phyloP scores from a whole-genome alignment of 2,797 vertebrate species.

The Alexandromys oeconomus region DNA sequence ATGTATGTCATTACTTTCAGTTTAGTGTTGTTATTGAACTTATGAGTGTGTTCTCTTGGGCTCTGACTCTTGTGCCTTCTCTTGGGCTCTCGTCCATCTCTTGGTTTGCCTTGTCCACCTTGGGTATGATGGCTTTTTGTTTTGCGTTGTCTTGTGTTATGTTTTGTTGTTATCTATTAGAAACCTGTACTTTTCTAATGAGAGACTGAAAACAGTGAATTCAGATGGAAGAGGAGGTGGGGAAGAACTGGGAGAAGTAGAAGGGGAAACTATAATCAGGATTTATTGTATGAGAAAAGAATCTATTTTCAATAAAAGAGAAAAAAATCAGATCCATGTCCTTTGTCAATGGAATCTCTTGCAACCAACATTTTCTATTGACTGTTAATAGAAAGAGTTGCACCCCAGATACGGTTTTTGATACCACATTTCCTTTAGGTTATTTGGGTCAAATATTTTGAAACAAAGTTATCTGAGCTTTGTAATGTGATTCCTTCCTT shows the following conservation, averaged over 20 bases:
- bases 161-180: not conserved
- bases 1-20: not conserved
- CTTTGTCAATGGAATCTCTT: constrained; percentile 7
- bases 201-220: not conserved
- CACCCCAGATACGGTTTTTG: not conserved
- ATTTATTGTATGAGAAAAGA: not conserved
- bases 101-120: not conserved
- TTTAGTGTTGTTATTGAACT: not conserved
- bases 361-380: not conserved
- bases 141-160: not conserved
- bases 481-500: not conserved
- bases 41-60: not conserved
- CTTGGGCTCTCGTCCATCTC: not conserved
- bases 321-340: constrained; percentile 35
- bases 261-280: not conserved
- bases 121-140: not conserved
- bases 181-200: not conserved
- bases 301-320: not conserved
- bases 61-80: not conserved
- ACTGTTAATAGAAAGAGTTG: constrained; percentile 33
- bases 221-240: not conserved
- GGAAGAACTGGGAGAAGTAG: no score
- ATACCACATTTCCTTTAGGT: not conserved
- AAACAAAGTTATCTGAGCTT: constrained; percentile 14
- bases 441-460: constrained; percentile 45